A percentile compares a stretch with the other conserved stretches of the same genome.
Conservation (phyloP, 2,797 vertebrate species). For the Rhabdophis nuchalis region DNA sequence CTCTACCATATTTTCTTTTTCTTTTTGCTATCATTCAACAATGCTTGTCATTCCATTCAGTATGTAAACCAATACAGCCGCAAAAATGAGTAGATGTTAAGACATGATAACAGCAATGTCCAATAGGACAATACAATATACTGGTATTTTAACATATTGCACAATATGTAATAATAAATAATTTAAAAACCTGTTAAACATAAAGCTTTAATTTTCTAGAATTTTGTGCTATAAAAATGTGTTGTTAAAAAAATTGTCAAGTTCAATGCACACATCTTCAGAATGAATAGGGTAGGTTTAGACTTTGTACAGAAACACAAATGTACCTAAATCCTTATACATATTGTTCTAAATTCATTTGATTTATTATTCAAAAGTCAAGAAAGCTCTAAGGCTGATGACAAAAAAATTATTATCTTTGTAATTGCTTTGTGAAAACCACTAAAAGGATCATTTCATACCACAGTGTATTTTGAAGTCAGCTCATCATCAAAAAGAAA, state of each 20-base stretch:
- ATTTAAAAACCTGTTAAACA: not conserved
- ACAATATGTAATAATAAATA: not conserved
- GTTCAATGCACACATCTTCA: not conserved
- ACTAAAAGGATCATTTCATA: constrained; percentile 61
- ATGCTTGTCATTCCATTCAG: constrained; percentile 43
- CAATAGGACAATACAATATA: not conserved
- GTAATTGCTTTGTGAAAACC: constrained; percentile 55
- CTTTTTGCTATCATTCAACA: constrained; percentile 35
- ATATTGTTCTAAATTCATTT: not conserved
- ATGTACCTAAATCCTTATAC: not conserved
- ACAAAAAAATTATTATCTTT: constrained; percentile 52
- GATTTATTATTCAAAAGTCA: constrained; percentile 27
- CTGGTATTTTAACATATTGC: not conserved
- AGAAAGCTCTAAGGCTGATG: constrained; percentile 17
- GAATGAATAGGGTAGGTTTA: not conserved
- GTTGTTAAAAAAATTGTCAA: not conserved
- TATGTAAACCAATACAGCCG: constrained; percentile 15
- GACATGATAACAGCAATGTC: not conserved
- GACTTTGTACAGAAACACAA: not conserved
- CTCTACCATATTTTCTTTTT: constrained; percentile 41
- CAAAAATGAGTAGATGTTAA: not conserved
- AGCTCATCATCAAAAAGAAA: constrained; percentile 54
- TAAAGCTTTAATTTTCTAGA: not conserved
- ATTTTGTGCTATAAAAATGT: not conserved
- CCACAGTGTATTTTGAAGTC: constrained; percentile 62